phyloP scores from a whole-genome alignment of 2,797 vertebrate species.

The Megalops cyprinoides region DNA sequence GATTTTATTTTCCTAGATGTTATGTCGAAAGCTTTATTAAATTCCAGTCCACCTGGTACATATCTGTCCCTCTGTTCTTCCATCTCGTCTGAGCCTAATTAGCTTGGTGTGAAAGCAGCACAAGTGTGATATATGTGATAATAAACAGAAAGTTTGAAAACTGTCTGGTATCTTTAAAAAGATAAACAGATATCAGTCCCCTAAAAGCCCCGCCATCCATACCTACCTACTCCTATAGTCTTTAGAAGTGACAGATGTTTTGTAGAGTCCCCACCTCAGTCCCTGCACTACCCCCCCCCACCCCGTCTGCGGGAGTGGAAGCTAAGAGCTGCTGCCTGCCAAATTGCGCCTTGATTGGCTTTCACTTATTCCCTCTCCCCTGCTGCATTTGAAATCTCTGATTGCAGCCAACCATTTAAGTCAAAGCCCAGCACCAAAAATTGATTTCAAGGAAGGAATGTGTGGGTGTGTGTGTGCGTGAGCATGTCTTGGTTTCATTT shows the following conservation, averaged over 20 bases:
- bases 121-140: not conserved
- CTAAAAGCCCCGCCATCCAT: not conserved
- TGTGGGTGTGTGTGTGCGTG: conserved; percentile 22
- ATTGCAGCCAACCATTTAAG: conserved; percentile 66
- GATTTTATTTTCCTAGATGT: too few species aligned
- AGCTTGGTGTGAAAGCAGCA: not conserved
- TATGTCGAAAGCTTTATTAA: not conserved
- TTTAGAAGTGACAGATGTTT: not conserved
- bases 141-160: not conserved
- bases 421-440: conserved; percentile 59
- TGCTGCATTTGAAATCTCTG: conserved; percentile 68
- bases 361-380: conserved; percentile 66
- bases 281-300: conserved; percentile 22
- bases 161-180: too few species aligned
- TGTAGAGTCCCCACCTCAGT: not conserved
- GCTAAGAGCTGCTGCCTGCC: conserved; percentile 72
- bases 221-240: too few species aligned
- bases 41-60: not conserved
- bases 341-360: conserved; percentile 73
- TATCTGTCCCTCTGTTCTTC: not conserved
- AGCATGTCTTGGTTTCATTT: conserved; percentile 35
- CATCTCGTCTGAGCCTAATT: not conserved
- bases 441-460: conserved; percentile 51
- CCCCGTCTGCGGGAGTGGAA: conserved; percentile 62
- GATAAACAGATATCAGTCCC: conserved; percentile 16